Evolutionary conservation across 1,140 invertebrate genomes (phyloP), one percentile per base, ranked within the genome.

Genomic region (Lepidurus couesii): DNA sequence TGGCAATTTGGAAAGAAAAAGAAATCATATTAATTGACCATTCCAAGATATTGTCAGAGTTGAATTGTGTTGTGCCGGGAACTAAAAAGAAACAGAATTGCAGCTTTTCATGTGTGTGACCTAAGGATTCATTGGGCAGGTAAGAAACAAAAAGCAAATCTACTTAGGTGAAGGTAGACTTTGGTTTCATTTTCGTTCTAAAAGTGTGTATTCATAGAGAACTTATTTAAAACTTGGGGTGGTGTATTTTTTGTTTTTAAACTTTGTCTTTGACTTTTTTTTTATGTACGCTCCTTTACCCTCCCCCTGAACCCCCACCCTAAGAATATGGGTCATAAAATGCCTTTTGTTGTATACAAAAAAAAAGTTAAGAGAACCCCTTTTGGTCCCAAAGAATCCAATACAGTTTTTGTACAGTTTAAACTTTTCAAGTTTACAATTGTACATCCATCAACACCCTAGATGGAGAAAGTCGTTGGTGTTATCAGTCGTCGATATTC

Each of bases 121-220:
- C 53, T 21, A n/a, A 16, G 53, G 53, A 21, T 65, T 65, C 53
- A 65, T 65, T 65, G 16, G 53, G 53, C 53, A 65, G 53, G 53
- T 65, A 65, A 65, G 53, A n/a, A 13, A 65, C 4, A 65, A 65
- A 21, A n/a, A 4, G 21, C 16, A 65, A 65, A 65, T 65, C 53
- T 65, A 65, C 53, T 65, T 65, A 65, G 53, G 53, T 65, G 53
- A 65, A 65, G 53, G 53, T 65, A 65, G 53, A 65, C 53, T 65
- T 65, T 13, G 53, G 21, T 65, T 9, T 65, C n/a, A 21, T 65
- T 65, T 65, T 65, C 21, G n/a, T 65, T 21, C 10, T 16, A 65
- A 65, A 65, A 65, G 21, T 21, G 53, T 47, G 45, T 65, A 65
- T 65, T 21, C 21, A n/a, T 13, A n/a, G 53, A 65, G 21, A 21